Evolutionary conservation across 1,140 invertebrate species (phyloP), one percentile per base, ranked within the genome.

Genomic region (Conus ventricosus): DNA sequence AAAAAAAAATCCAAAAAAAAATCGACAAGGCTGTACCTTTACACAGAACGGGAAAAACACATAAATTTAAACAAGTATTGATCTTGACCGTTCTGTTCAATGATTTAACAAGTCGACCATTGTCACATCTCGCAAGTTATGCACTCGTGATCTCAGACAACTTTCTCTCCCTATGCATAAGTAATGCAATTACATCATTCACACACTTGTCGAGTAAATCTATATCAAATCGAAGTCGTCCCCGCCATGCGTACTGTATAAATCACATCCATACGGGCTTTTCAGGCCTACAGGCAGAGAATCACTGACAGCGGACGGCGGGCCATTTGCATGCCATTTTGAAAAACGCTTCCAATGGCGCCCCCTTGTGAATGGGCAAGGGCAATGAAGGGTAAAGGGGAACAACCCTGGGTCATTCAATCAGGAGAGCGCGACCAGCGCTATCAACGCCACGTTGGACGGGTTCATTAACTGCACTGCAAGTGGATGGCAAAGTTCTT

Each of bases 271-370:
- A 51, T 17, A 78, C 39, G 27, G 20, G 25, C 39, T 78, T 78
- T 17, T 13, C 0, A 39, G 25, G 25, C 25, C 10, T 11, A 11
- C 25, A 78, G 25, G 10, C 11, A 27, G 11, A 39, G 25, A 78
- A 13, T 78, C 76, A 39, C 25, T 78, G 25, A 51, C 25, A 78
- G 76, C 53, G 13, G 53, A 83, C 53, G 81, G 54, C 17, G 20
- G 81, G 27, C 51, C 84, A 85, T 85, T 85, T 85, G 84, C 84
- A 85, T 85, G 63, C 67, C 63, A 85, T 85, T 85, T 75, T 54
- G 67, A 85, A 75, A 84, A 85, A 71, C 67, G 27, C 71, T 60
- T 53, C 63, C 27, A 85, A 39, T 23, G 63, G 84, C 71, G 84
- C 84, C 81, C 51, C 53, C 81, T 83, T 83, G 6, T 78, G 76